phyloP scores from a whole-genome alignment of 2,797 vertebrate species.

The Rhynchotus rufescens region DNA sequence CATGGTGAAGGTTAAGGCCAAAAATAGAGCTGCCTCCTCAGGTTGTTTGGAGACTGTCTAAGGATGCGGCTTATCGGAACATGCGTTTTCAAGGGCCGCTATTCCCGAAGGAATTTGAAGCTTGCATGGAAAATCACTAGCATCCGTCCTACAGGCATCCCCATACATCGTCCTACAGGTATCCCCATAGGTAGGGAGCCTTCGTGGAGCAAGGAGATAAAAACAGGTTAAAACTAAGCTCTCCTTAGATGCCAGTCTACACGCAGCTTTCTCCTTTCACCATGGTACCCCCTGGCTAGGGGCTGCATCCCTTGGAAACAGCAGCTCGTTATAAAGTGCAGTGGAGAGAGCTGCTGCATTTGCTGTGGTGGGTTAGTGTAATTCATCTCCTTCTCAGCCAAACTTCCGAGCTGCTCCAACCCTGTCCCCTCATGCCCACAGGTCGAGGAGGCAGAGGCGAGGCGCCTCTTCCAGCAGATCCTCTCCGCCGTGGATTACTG shows the following conservation, averaged over 20 bases:
- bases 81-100: neutral
- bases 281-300: neutral
- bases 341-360: neutral
- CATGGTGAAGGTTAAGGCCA: slow-evolving; percentile 40
- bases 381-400: no score
- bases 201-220: neutral
- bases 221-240: neutral
- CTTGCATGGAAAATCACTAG: neutral
- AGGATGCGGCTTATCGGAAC: slow-evolving; percentile 26
- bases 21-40: neutral
- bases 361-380: neutral
- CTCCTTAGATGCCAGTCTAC: neutral
- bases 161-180: rapidly evolving
- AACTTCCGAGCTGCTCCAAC: no score
- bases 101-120: neutral
- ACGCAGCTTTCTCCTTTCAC: neutral
- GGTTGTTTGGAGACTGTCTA: slow-evolving; percentile 9
- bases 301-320: neutral
- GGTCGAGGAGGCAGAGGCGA: slow-evolving; percentile 94
- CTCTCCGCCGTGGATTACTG: slow-evolving; percentile 98
- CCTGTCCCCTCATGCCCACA: slow-evolving; percentile 55
- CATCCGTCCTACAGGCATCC: rapidly evolving
- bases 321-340: neutral
- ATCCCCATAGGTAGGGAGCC: neutral
- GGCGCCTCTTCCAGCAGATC: slow-evolving; percentile 98